phyloP scores from a whole-genome alignment of 2,888 invertebrate species.

The Leptogaster cylindrica region DNA sequence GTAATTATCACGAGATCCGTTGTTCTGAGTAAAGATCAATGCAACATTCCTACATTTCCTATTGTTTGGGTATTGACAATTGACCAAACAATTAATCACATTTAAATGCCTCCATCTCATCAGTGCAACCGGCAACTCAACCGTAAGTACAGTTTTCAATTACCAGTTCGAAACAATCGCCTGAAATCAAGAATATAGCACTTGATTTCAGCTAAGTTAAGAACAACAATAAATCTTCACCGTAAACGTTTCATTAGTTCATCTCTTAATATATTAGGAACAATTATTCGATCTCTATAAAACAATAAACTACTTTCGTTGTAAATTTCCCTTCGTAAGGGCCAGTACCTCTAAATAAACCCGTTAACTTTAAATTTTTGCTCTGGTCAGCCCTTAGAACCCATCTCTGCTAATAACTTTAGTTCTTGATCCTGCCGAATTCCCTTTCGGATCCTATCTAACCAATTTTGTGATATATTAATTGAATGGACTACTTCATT shows the following conservation, averaged over 20 bases:
- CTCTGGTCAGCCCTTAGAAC: conserved; percentile 31
- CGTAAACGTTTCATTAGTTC: conserved; percentile 12
- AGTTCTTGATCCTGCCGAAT: background rate
- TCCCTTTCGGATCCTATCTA: background rate
- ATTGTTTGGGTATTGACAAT: too few species aligned
- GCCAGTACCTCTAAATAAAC: background rate
- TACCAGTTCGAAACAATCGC: too few species aligned
- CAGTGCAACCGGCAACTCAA: too few species aligned
- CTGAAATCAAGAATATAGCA: too few species aligned
- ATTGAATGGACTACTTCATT: background rate
- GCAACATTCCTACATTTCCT: too few species aligned
- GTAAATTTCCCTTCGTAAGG: background rate
- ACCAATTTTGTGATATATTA: background rate
- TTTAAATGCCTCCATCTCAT: too few species aligned
- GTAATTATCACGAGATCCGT: too few species aligned
- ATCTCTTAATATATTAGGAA: conserved; percentile 12
- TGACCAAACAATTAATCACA: too few species aligned
- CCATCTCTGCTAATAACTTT: conserved; percentile 25
- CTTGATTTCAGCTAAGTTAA: conserved; percentile 23
- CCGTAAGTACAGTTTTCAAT: too few species aligned
- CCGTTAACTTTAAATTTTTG: background rate
- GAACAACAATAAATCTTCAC: conserved; percentile 28
- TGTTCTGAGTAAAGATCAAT: too few species aligned
- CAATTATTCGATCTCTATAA: conserved; percentile 8
- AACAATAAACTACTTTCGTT: background rate